These are phyloP conservation scores for Butastur rufipennis DNA, from an alignment of 2,113 vertebrate genomes.

Conservation along the genomic window DNA sequence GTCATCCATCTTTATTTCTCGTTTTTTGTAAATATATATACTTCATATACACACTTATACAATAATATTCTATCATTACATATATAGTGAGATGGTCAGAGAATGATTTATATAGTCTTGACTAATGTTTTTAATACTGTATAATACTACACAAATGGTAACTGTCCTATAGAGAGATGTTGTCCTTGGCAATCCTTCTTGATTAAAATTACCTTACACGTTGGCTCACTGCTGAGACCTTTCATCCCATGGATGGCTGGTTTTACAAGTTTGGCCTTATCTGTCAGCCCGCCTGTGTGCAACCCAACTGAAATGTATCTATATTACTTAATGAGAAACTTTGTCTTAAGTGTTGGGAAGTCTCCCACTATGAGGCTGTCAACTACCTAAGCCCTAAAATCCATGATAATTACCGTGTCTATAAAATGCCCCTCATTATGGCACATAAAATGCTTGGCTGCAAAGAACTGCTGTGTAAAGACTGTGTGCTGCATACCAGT, in stretches of 20 bases:
- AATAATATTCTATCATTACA: background rate
- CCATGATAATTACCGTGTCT: constrained; percentile 66
- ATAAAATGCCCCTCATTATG: constrained; percentile 69
- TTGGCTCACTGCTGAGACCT: constrained; percentile 24
- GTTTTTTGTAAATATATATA: background rate
- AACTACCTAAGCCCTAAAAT: constrained; percentile 74
- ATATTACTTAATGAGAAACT: constrained; percentile 70
- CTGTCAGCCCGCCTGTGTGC: constrained; percentile 50
- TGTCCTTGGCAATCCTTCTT: constrained; percentile 11
- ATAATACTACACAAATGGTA: background rate
- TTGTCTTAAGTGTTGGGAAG: constrained; percentile 64
- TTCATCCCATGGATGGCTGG: constrained; percentile 46
- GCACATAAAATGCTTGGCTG: constrained; percentile 64
- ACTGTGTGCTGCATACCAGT: constrained; percentile 44
- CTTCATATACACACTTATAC: background rate
- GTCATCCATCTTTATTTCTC: background rate
- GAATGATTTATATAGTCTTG: background rate
- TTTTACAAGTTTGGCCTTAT: constrained; percentile 60
- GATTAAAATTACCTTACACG: constrained; percentile 23
- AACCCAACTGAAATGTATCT: constrained; percentile 63
- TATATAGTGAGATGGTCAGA: background rate
- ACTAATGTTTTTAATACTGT: constrained; percentile 6
- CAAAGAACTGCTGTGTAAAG: constrained; percentile 62
- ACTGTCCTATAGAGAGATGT: constrained; percentile 20
- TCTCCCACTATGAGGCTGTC: constrained; percentile 64